Conservation (phyloP, 2,113 vertebrate species). For the Panurus biarmicus region DNA sequence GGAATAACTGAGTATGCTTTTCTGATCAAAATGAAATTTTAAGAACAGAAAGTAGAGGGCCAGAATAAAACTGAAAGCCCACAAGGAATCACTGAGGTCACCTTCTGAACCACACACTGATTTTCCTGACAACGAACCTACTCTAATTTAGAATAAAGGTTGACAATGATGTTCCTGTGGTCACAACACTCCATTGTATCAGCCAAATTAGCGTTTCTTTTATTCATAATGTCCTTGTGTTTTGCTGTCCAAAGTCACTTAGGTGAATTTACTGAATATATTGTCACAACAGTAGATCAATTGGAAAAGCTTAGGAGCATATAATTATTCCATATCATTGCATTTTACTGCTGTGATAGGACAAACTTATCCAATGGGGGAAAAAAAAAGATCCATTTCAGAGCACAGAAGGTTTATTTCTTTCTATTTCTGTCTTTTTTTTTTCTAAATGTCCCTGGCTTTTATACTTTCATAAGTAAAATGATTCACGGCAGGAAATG, state of each 20-base stretch:
- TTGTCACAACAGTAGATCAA: slow-evolving; percentile 42
- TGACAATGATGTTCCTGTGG: slow-evolving; percentile 7
- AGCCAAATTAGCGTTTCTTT: slow-evolving; percentile 23
- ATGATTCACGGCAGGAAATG: slow-evolving; percentile 48
- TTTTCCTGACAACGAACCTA: slow-evolving; percentile 28
- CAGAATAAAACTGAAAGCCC: neutral
- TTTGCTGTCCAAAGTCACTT: slow-evolving; percentile 38
- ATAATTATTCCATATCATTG: slow-evolving; percentile 41
- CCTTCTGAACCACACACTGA: neutral
- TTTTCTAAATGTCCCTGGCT: neutral
- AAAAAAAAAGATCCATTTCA: neutral
- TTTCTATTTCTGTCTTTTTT: neutral
- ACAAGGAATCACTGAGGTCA: neutral
- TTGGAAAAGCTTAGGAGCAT: slow-evolving; percentile 14
- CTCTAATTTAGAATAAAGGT: neutral
- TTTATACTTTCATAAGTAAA: slow-evolving; percentile 28
- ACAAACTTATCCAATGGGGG: neutral
- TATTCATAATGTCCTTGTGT: slow-evolving; percentile 22
- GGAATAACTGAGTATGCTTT: neutral
- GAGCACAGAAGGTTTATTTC: neutral
- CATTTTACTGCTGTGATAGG: slow-evolving; percentile 22
- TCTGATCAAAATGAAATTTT: neutral
- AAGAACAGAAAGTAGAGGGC: neutral
- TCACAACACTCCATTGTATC: neutral
- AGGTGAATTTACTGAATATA: slow-evolving; percentile 46